phyloP scores from a whole-genome alignment of 2,888 invertebrate genomes.

The Parnassius mnemosyne region DNA sequence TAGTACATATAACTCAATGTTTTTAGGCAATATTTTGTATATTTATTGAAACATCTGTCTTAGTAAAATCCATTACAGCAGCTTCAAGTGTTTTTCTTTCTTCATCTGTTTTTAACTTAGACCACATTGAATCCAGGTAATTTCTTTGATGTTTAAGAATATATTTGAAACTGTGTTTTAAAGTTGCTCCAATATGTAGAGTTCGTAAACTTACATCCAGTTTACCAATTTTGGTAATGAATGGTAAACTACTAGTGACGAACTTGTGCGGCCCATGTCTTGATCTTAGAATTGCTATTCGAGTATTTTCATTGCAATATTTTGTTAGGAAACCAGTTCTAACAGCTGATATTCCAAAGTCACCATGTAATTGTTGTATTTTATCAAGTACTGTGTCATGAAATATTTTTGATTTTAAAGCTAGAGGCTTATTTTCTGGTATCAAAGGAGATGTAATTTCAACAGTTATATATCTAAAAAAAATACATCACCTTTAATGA shows the following conservation, averaged over 20 bases:
- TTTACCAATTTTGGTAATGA: constrained; percentile 84
- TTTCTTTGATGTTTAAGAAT: constrained; percentile 84
- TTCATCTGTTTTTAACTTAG: constrained; percentile 80
- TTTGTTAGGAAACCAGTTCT: constrained; percentile 87
- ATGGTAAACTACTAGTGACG: constrained; percentile 84
- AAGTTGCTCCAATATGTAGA: constrained; percentile 88
- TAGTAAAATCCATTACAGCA: constrained; percentile 70
- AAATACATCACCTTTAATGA: not conserved
- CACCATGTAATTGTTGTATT: constrained; percentile 86
- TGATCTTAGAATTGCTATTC: constrained; percentile 85
- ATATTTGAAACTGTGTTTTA: constrained; percentile 89
- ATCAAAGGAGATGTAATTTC: constrained; percentile 80
- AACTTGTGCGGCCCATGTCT: constrained; percentile 88
- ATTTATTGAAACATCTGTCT: constrained; percentile 69
- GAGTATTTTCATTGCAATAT: constrained; percentile 89
- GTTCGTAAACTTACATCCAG: constrained; percentile 82
- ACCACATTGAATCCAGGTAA: constrained; percentile 83
- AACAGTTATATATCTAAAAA: constrained; percentile 84
- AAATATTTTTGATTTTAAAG: constrained; percentile 75
- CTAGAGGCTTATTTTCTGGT: constrained; percentile 68
- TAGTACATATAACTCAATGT: too few relatives aligned
- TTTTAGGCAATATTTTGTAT: constrained; percentile 60
- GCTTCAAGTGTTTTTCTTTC: constrained; percentile 80
- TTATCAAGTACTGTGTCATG: constrained; percentile 80
- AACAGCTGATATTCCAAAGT: constrained; percentile 86